A percentile compares a stretch with the other conserved stretches of the same genome.
Conservation (phyloP, 2,888 invertebrate genomes). For the Colletes collaris region DNA sequence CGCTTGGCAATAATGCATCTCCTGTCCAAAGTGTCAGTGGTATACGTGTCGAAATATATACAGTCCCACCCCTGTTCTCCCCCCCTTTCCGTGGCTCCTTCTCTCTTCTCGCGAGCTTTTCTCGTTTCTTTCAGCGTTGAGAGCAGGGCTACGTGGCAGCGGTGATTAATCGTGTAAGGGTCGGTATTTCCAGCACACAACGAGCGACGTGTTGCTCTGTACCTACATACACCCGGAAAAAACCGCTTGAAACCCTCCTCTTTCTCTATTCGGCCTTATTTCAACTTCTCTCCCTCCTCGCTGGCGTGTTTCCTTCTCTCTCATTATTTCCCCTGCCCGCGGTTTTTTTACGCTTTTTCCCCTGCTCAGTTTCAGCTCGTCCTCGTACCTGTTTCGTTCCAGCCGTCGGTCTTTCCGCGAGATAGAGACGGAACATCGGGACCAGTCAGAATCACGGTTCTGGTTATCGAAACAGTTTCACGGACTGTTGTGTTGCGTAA, state of each 20-base stretch:
- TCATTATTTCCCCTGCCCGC: constrained; percentile 43
- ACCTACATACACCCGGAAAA: constrained; percentile 64
- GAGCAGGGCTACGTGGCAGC: constrained; percentile 68
- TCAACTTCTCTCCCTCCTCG: constrained; percentile 27
- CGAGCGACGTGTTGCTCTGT: constrained; percentile 70
- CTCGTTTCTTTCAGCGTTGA: constrained; percentile 60
- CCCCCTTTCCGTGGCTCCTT: constrained; percentile 14
- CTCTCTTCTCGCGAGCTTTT: constrained; percentile 51
- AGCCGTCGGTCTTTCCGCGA: not conserved
- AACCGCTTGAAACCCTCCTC: constrained; percentile 54
- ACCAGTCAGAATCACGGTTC: too few species aligned
- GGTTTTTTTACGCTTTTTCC: constrained; percentile 2
- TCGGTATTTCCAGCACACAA: constrained; percentile 69
- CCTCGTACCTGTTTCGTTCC: constrained; percentile 8
- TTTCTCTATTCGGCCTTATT: constrained; percentile 48
- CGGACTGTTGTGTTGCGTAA: too few species aligned
- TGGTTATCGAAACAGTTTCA: too few species aligned
- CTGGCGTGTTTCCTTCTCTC: constrained; percentile 14
- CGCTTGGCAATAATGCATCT: constrained; percentile 72
- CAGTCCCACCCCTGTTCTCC: constrained; percentile 31
- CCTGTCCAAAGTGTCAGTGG: constrained; percentile 70
- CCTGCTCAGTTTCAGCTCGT: constrained; percentile 17
- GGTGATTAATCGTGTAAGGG: constrained; percentile 75
- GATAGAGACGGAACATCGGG: not conserved
- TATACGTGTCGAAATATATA: constrained; percentile 70